These are phyloP conservation scores for Ceraclea dissimilis DNA, from an alignment of 2,888 invertebrate genomes.

Conservation along the genomic window DNA sequence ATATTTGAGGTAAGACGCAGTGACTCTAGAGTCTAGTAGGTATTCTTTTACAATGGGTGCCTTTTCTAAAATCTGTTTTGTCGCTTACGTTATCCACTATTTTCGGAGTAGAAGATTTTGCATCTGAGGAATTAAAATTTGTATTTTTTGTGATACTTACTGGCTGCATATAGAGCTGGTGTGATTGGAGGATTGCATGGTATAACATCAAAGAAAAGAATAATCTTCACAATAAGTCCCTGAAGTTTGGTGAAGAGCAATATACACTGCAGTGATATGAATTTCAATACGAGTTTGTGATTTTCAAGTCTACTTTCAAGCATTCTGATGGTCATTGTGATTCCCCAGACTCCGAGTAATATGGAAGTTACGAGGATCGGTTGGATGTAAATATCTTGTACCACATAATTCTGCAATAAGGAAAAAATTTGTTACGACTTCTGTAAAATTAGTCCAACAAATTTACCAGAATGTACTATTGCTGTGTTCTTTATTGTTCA, in stretches of 20 bases:
- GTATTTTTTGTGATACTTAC: too few relatives aligned
- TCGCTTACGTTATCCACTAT: too few relatives aligned
- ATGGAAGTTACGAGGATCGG: conserved; percentile 58
- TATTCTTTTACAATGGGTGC: too few relatives aligned
- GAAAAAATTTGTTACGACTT: neutral
- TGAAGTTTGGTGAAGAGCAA: conserved; percentile 62
- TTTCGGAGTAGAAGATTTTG: too few relatives aligned
- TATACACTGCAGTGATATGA: conserved; percentile 56
- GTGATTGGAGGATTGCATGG: conserved; percentile 59
- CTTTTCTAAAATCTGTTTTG: too few relatives aligned
- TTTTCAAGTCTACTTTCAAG: conserved; percentile 38
- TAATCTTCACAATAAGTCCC: conserved; percentile 49
- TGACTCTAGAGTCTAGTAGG: too few relatives aligned
- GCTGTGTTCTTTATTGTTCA: too few relatives aligned
- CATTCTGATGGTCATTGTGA: conserved; percentile 55
- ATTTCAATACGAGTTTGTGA: conserved; percentile 42
- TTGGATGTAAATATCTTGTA: conserved; percentile 48
- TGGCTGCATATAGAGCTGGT: conserved; percentile 56
- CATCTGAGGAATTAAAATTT: too few relatives aligned
- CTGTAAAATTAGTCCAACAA: too few relatives aligned
- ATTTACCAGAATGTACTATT: too few relatives aligned
- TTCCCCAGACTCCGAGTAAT: conserved; percentile 60
- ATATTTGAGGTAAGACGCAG: too few relatives aligned
- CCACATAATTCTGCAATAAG: conserved; percentile 36
- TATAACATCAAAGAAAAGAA: conserved; percentile 48